Base-by-base conservation (phyloP, 2,113 vertebrate genomes). In the Cyprinodon brontotheroides region DNA sequence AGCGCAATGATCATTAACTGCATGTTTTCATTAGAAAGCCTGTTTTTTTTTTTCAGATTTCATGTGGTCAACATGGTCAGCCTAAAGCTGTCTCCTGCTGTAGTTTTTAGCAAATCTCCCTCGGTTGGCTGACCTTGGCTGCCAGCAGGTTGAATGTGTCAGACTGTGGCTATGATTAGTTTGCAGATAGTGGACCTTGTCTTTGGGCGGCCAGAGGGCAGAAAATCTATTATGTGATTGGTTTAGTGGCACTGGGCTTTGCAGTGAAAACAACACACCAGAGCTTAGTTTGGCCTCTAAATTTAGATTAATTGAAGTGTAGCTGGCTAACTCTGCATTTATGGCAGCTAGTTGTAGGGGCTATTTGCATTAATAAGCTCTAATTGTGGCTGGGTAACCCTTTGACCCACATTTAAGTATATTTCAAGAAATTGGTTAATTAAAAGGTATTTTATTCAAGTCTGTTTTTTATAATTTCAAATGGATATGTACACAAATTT, bases 291-390 rank as follows among this genome's bases (percentile, higher is more conserved):
- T 71, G 69, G 80, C 81, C 87, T 75, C 85, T 84, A 90, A 92
- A 92, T 90, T 87, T 90, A 91, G 92, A 91, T 91, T 84, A 92
- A 92, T 90, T 83, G 72, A 82, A 79, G 66, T 40, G 45, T 72
- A 74, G 87, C 74, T 69, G 78, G 62, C 50, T 86, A 87, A 75
- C 76, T 88, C 91, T 87, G 86, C 85, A 90, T 93, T 87, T 89
- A 90, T 90, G 85, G 80, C 72, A 75, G 73, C 57, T 85, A 86
- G 86, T 83, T 86, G 78, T 60, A 64, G 79, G 57, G 65, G 74
- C 69, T 75, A 2, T 57, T 60, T 2, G 63, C 79, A 75, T 82
- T 86, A 86, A 78, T 80, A 64, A 78, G 86, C 66, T 48, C 72
- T 77, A 69, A 81, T 73, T 43, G 72, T 50, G 80, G 62, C 70